These are phyloP conservation scores for Armadillidium nasatum DNA, from an alignment of 1,140 invertebrate species.

Conservation along the genomic window DNA sequence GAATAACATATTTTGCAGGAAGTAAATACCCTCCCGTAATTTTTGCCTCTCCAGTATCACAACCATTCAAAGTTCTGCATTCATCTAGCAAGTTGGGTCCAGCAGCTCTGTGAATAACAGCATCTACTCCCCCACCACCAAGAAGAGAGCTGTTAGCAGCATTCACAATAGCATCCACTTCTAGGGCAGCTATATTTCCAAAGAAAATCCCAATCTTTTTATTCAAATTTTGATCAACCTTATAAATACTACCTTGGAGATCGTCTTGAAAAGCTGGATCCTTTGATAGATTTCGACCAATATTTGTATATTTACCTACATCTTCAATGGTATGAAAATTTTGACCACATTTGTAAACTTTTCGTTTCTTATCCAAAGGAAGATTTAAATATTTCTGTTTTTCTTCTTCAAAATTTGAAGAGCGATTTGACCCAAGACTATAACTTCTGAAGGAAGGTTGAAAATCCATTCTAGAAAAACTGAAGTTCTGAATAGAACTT, in stretches of 20 bases:
- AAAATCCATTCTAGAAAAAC: too few species aligned
- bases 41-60: slow-evolving; percentile 71
- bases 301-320: slow-evolving; percentile 56
- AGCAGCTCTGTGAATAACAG: slow-evolving; percentile 75
- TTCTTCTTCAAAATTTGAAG: slow-evolving; percentile 18
- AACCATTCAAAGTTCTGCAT: slow-evolving; percentile 66
- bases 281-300: background rate
- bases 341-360: slow-evolving; percentile 53
- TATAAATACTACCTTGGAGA: slow-evolving; percentile 22
- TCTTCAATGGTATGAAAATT: slow-evolving; percentile 52
- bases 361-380: slow-evolving; percentile 54
- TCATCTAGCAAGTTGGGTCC: slow-evolving; percentile 64
- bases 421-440: background rate
- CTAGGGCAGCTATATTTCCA: slow-evolving; percentile 81
- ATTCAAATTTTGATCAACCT: slow-evolving; percentile 41
- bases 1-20: slow-evolving; percentile 74
- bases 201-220: slow-evolving; percentile 47
- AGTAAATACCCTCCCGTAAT: slow-evolving; percentile 72
- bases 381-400: background rate
- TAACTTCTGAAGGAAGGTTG: too few species aligned
- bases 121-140: slow-evolving; percentile 84
- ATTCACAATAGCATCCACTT: slow-evolving; percentile 88
- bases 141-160: slow-evolving; percentile 74
- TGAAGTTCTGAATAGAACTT: too few species aligned
- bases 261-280: background rate